Conservation (phyloP, 2,113 vertebrate species). For the Excalfactoria chinensis region DNA sequence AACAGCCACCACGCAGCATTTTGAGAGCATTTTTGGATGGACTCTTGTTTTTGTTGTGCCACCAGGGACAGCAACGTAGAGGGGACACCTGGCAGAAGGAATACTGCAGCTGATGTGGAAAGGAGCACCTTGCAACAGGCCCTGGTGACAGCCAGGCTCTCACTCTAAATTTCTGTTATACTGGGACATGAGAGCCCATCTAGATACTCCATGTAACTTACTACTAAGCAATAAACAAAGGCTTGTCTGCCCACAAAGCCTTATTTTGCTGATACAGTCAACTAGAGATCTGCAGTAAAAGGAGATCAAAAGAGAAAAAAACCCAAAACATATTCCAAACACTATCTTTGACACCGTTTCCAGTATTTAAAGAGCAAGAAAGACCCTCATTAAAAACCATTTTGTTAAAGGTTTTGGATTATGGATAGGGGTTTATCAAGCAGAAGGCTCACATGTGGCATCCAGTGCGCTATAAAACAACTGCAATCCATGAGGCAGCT, state of each 20-base stretch:
- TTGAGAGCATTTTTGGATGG: not conserved
- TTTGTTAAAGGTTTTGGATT: conserved; percentile 23
- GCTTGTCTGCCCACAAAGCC: not conserved
- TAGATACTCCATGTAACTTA: not conserved
- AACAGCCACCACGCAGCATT: not conserved
- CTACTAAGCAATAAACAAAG: not conserved
- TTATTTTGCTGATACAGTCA: not conserved
- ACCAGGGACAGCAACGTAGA: not conserved
- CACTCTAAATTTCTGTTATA: not conserved
- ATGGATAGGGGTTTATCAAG: conserved; percentile 12
- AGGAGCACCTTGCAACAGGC: not conserved
- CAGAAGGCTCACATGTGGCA: not conserved
- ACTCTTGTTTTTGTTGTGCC: not conserved
- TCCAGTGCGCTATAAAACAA: conserved; percentile 26
- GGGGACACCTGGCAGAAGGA: not conserved
- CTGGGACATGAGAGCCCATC: not conserved
- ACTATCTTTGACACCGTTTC: not conserved
- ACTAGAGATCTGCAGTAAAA: not conserved
- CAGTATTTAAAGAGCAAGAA: not conserved
- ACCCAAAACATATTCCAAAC: not conserved
- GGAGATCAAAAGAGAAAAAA: not conserved
- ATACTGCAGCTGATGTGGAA: not conserved
- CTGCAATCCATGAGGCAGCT: conserved; percentile 34
- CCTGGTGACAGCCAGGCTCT: not conserved
- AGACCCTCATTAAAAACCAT: not conserved